Evolutionary conservation across 2,113 vertebrate species (phyloP).

Genomic region (Podocnemis expansa): DNA sequence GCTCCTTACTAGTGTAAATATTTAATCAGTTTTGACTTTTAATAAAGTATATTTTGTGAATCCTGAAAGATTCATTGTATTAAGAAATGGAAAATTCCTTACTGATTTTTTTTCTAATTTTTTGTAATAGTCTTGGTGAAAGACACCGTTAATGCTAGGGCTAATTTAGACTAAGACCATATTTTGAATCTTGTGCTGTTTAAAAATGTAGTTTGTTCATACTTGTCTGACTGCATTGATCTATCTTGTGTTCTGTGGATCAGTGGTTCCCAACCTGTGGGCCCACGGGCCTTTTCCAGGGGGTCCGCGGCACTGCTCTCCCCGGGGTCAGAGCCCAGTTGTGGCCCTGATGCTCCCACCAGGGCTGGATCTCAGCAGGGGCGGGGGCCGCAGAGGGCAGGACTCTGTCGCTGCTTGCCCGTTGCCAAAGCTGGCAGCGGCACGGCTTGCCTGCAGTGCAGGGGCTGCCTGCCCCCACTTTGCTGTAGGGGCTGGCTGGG

Average conservation of each 20-base stretch:
- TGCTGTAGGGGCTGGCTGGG: too few relatives aligned
- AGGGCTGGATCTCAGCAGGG: too few relatives aligned
- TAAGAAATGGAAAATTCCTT: neutral
- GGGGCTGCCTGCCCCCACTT: too few relatives aligned
- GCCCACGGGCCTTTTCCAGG: too few relatives aligned
- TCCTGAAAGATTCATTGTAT: neutral
- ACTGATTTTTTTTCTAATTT: neutral
- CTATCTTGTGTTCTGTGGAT: neutral
- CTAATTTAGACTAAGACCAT: neutral
- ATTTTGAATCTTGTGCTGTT: slow-evolving; percentile 4
- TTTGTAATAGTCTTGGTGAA: neutral
- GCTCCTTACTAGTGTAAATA: neutral
- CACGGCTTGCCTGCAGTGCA: too few relatives aligned
- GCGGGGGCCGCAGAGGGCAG: too few relatives aligned
- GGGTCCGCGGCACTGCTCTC: too few relatives aligned
- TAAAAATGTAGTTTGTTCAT: slow-evolving; percentile 9
- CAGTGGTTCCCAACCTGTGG: too few relatives aligned
- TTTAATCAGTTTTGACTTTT: neutral
- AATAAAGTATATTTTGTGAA: neutral
- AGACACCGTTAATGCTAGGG: neutral
- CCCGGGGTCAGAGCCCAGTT: too few relatives aligned
- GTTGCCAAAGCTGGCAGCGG: too few relatives aligned
- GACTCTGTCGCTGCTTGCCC: too few relatives aligned
- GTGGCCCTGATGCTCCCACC: too few relatives aligned
- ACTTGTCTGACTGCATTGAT: neutral